Evolutionary conservation across 2,113 vertebrate genomes (phyloP).

Genomic region (Lontra canadensis): DNA sequence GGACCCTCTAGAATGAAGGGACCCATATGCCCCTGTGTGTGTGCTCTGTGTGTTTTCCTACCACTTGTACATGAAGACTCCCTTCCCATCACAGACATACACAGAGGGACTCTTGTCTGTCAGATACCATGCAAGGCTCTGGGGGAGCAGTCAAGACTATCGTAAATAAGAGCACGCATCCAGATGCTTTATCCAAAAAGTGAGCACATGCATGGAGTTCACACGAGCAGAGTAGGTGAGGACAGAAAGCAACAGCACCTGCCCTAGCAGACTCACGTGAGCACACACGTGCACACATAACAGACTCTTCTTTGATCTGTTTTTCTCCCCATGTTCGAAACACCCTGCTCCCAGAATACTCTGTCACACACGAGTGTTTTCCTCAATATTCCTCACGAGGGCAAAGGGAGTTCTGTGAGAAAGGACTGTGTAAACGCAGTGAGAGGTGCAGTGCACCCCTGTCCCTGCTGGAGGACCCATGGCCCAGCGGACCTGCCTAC

Average conservation of each 20-base stretch:
- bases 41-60: not conserved
- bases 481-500: accelerated
- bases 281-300: not conserved
- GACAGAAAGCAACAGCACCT: accelerated
- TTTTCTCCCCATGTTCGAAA: not conserved
- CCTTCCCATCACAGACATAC: not conserved
- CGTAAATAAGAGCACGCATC: not conserved
- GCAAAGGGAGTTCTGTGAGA: accelerated
- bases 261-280: accelerated
- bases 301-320: not conserved
- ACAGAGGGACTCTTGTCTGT: not conserved
- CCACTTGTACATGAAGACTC: not conserved
- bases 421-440: not conserved
- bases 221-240: not conserved
- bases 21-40: not conserved
- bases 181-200: not conserved
- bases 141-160: not conserved
- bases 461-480: not conserved
- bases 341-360: not conserved
- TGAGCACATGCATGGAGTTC: not conserved
- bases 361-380: accelerated
- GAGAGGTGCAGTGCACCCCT: accelerated
- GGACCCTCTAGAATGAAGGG: too few relatives aligned
- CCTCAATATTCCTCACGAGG: accelerated
- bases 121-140: too few relatives aligned